Base-by-base conservation (phyloP, 2,888 invertebrate genomes). In the Tenthredo scrophulariae region DNA sequence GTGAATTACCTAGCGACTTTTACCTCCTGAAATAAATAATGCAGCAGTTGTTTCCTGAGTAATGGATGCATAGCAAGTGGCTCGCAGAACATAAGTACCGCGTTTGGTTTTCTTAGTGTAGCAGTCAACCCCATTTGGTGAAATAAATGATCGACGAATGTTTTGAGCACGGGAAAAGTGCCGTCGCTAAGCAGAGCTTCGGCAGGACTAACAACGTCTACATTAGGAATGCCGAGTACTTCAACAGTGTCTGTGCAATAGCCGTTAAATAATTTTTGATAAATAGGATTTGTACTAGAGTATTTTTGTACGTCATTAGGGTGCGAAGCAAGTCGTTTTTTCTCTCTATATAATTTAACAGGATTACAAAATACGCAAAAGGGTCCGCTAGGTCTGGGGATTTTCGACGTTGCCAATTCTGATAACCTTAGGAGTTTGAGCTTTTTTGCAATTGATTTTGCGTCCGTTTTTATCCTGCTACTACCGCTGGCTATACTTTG, bases 301-400 rank as follows among this genome's bases (percentile, higher is more conserved):
- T 91, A 92, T 84, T 89, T 92, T n/a, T 91, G 87, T n/a, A 91
- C 88, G 86, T 92, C 91, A 67, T 91, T 90, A 2, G 91, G 91
- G 87, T 91, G 90, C 22, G 88, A 88, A 6, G 89, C 89, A 46
- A 93, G 88, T 85, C 93, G 89, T 58, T 91, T 92, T 58, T 93
- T 93, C 84, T 93, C 93, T 70, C 93, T 90, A 84, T 92, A 92
- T 7, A 93, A 85, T 87, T 93, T 92, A 3, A 93, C 89, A 0
- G 93, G 90, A 86, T 93, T 93, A 86, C 93, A 93, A 74, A 93
- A 93, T 3, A 93, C 89, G 85, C 93, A 93, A 82, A 93, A 93
- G 15, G 93, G 93, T 37, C 92, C 93, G 86, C 92, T 93, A 2
- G 92, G 90, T 46, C 91, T 89, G 43, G 92, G 91, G 37, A 91